Percentiles rank a stretch among this genome's conserved stretches.
Evolutionary conservation across 2,797 vertebrate species (phyloP).

Genomic region (Anguilla marmorata): DNA sequence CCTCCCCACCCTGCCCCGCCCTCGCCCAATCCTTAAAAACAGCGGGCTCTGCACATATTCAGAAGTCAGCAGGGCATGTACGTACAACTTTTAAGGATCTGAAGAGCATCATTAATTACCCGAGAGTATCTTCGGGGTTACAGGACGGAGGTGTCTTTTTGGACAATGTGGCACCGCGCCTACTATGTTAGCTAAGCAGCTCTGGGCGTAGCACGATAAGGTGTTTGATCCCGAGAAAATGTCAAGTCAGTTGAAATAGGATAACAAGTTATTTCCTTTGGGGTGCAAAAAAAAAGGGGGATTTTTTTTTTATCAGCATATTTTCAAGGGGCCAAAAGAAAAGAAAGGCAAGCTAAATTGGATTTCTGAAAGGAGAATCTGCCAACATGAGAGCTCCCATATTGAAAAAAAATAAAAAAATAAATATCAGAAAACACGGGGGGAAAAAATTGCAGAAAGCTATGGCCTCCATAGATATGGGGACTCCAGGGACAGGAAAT

Average conservation of each 20-base stretch:
- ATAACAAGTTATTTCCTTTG: slow-evolving; percentile 61
- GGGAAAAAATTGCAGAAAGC: background rate
- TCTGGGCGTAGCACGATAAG: slow-evolving; percentile 62
- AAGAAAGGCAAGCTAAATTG: slow-evolving; percentile 70
- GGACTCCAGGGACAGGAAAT: background rate
- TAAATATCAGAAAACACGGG: background rate
- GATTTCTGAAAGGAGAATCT: slow-evolving; percentile 57
- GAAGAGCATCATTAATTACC: slow-evolving; percentile 61
- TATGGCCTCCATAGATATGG: background rate
- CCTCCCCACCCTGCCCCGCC: background rate
- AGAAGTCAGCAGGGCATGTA: background rate
- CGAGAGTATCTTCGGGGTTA: slow-evolving; percentile 60
- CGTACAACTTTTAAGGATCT: slow-evolving; percentile 20
- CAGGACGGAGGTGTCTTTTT: slow-evolving; percentile 52
- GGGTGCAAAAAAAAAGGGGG: slow-evolving; percentile 53
- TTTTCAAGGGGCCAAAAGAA: slow-evolving; percentile 63
- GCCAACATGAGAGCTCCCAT: slow-evolving; percentile 54
- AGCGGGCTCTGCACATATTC: slow-evolving; percentile 8
- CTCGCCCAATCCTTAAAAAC: background rate
- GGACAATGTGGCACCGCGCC: slow-evolving; percentile 55
- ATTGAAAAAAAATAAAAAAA: slow-evolving; percentile 45
- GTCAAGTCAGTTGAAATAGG: slow-evolving; percentile 73
- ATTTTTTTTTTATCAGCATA: slow-evolving; percentile 68
- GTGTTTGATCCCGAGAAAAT: slow-evolving; percentile 71
- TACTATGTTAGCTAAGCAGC: slow-evolving; percentile 67